Conservation (phyloP, 2,113 vertebrate genomes). For the Oncorhynchus mykiss region DNA sequence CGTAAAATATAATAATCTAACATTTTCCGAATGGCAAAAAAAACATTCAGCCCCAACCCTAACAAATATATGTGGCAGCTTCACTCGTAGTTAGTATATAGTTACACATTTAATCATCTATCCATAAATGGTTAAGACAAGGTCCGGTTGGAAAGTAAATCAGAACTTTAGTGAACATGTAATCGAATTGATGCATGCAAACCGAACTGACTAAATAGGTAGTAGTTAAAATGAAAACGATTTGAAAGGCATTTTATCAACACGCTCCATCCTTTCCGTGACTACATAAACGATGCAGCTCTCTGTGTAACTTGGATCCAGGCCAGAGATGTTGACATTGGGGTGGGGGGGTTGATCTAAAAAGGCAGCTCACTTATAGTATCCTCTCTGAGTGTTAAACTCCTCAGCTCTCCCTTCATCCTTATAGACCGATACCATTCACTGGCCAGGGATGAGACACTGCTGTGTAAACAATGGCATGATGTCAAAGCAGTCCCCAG, state of each 20-base stretch:
- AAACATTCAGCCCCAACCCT: neutral
- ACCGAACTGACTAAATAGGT: constrained; percentile 45
- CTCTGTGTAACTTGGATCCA: constrained; percentile 17
- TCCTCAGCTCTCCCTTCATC: constrained; percentile 38
- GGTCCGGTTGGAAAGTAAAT: neutral
- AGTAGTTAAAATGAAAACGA: constrained; percentile 26
- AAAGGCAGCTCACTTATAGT: neutral
- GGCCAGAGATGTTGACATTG: neutral
- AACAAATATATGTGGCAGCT: neutral
- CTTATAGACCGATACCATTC: constrained; percentile 35
- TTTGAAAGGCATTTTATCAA: constrained; percentile 24
- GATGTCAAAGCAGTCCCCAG: constrained; percentile 45
- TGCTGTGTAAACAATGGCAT: constrained; percentile 50
- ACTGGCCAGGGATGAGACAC: constrained; percentile 40
- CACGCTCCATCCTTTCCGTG: neutral
- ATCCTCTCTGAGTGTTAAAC: constrained; percentile 4
- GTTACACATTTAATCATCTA: neutral
- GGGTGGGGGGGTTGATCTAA: neutral
- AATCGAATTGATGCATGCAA: constrained; percentile 4
- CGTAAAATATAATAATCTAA: neutral
- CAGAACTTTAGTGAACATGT: neutral
- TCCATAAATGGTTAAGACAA: neutral
- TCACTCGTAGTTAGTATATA: neutral
- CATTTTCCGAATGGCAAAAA: neutral
- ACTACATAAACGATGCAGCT: neutral